Evolutionary conservation across 2,797 vertebrate genomes (phyloP).

Genomic region (Phoeniculus purpureus): DNA sequence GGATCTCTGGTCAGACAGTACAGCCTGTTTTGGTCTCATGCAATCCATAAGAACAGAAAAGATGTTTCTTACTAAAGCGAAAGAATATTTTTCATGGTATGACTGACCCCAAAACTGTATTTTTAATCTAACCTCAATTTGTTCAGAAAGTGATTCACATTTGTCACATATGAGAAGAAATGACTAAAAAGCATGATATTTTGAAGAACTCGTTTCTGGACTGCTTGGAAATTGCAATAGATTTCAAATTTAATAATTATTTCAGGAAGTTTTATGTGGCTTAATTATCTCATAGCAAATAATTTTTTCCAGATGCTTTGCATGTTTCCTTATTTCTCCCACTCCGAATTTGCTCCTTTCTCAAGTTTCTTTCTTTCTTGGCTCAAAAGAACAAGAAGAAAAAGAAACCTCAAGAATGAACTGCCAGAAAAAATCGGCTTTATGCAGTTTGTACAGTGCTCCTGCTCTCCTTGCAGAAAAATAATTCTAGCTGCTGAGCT

Average conservation of each 20-base stretch:
- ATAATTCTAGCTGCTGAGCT: constrained; percentile 8
- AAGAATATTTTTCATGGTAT: neutral
- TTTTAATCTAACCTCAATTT: neutral
- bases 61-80: neutral
- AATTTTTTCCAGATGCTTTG: constrained; percentile 71
- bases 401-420: neutral
- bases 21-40: neutral
- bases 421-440: constrained; percentile 29
- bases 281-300: constrained; percentile 62
- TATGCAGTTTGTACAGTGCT: neutral
- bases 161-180: neutral
- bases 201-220: constrained; percentile 6
- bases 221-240: constrained; percentile 18
- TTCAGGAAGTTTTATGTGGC: constrained; percentile 57
- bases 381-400: neutral
- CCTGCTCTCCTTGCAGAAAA: neutral
- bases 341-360: constrained; percentile 31
- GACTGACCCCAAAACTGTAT: neutral
- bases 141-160: neutral
- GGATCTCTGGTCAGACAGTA: neutral
- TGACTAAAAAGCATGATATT: neutral
- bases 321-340: constrained; percentile 33
- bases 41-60: neutral
- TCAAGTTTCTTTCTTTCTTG: constrained; percentile 54
- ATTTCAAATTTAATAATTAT: constrained; percentile 44